These are phyloP conservation scores for Chesias legatella DNA, from an alignment of 2,888 invertebrate genomes.

Conservation along the genomic window DNA sequence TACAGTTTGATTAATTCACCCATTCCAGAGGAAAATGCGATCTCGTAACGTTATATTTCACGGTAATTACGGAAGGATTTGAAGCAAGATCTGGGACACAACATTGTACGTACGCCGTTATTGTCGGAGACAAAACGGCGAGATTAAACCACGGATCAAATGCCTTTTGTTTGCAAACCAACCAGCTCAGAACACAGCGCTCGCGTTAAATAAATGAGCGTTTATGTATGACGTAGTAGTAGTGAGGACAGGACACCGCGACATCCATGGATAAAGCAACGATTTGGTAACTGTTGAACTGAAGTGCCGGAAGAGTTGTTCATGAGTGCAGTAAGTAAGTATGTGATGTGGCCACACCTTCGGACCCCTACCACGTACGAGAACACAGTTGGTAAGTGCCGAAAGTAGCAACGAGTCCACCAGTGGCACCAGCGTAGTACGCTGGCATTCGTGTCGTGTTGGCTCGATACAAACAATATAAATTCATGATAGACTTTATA, in stretches of 20 bases:
- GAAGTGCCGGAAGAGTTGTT: slow-evolving; percentile 33
- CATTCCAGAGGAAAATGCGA: slow-evolving; percentile 19
- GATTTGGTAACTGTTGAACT: slow-evolving; percentile 33
- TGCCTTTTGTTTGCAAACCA: slow-evolving; percentile 25
- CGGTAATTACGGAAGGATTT: slow-evolving; percentile 28
- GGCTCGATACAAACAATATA: slow-evolving; percentile 33
- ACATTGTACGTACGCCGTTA: slow-evolving; percentile 24
- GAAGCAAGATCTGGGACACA: slow-evolving; percentile 25
- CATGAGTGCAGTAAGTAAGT: slow-evolving; percentile 43
- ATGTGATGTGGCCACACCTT: slow-evolving; percentile 50
- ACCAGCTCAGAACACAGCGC: slow-evolving; percentile 39
- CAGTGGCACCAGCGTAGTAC: slow-evolving; percentile 39
- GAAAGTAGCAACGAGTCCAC: slow-evolving; percentile 33
- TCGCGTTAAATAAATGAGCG: slow-evolving; percentile 36
- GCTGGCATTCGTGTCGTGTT: slow-evolving; percentile 28
- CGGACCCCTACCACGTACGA: slow-evolving; percentile 40
- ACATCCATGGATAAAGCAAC: slow-evolving; percentile 33
- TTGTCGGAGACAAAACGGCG: slow-evolving; percentile 24
- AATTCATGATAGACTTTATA: slow-evolving; percentile 33
- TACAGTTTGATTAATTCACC: slow-evolving; percentile 22
- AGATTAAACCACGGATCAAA: slow-evolving; percentile 29
- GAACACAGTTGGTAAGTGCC: slow-evolving; percentile 41
- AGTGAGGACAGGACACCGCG: slow-evolving; percentile 34
- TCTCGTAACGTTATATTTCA: slow-evolving; percentile 26
- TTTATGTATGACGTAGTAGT: slow-evolving; percentile 32